A percentile compares a stretch with the other conserved stretches of the same genome.
Conservation (phyloP, 2,888 invertebrate species). For the Danaus chrysippus region DNA sequence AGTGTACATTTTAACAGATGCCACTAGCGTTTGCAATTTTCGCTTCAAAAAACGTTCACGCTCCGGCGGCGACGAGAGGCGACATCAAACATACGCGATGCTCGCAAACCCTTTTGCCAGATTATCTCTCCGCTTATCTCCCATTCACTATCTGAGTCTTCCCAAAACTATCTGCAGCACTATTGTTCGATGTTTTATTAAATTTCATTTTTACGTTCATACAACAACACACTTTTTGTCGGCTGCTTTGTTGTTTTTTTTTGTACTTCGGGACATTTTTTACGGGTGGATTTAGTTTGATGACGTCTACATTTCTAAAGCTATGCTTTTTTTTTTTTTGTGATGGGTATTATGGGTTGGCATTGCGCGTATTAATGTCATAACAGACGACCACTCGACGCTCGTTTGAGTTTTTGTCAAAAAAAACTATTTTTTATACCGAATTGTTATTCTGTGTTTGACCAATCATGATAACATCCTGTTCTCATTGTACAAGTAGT, state of each 20-base stretch:
- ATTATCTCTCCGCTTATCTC: constrained; percentile 78
- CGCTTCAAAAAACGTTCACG: constrained; percentile 73
- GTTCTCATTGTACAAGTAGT: constrained; percentile 53
- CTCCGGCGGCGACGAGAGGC: constrained; percentile 69
- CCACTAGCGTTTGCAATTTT: constrained; percentile 71
- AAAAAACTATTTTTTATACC: constrained; percentile 62
- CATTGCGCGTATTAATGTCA: constrained; percentile 78
- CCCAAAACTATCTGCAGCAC: constrained; percentile 66
- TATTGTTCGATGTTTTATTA: constrained; percentile 76
- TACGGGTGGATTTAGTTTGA: constrained; percentile 73
- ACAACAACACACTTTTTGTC: constrained; percentile 79
- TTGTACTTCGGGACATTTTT: constrained; percentile 77
- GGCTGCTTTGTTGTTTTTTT: constrained; percentile 72
- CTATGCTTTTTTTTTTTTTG: constrained; percentile 77
- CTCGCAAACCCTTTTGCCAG: constrained; percentile 75
- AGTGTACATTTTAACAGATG: constrained; percentile 74
- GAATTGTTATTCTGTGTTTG: constrained; percentile 73
- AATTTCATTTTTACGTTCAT: constrained; percentile 78
- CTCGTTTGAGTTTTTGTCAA: constrained; percentile 61
- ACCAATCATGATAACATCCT: constrained; percentile 74
- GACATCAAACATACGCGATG: constrained; percentile 75
- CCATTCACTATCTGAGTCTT: constrained; percentile 72
- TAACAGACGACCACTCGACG: constrained; percentile 71
- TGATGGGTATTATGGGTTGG: constrained; percentile 65
- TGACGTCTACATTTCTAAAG: constrained; percentile 66